Conservation (phyloP, 1,140 invertebrate genomes). For the Galleria mellonella region DNA sequence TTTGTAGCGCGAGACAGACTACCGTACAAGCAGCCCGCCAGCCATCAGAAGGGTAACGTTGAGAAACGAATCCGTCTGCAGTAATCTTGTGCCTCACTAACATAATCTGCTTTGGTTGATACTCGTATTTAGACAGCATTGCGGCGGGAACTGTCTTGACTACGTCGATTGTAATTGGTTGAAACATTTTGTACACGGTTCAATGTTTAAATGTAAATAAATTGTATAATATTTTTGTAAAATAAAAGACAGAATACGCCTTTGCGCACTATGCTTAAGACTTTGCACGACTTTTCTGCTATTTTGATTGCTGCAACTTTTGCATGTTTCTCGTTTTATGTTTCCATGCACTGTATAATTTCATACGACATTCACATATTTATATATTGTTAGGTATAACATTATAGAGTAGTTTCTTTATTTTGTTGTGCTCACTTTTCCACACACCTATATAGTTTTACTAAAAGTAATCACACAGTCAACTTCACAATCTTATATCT, state of each 20-base stretch:
- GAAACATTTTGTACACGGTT: neutral
- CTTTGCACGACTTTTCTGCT: constrained; percentile 1
- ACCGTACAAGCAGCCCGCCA: constrained; percentile 57
- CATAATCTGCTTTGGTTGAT: constrained; percentile 40
- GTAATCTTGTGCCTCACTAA: constrained; percentile 50
- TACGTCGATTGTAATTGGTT: neutral
- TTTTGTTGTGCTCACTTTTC: no score
- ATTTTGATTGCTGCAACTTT: constrained; percentile 8
- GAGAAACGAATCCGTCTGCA: constrained; percentile 31
- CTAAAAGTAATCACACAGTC: no score
- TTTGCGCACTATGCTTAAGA: neutral
- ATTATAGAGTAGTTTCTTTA: no score
- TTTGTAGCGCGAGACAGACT: constrained; percentile 60
- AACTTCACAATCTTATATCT: no score
- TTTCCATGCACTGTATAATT: neutral
- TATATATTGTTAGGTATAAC: no score
- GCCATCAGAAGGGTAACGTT: constrained; percentile 68
- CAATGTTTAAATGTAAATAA: constrained; percentile 1
- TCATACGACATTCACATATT: no score
- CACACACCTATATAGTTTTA: no score
- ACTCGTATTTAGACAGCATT: constrained; percentile 22
- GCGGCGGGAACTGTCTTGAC: constrained; percentile 33
- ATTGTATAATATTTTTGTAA: constrained; percentile 6
- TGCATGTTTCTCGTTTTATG: constrained; percentile 13
- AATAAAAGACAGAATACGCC: constrained; percentile 42